phyloP scores from a whole-genome alignment of 2,797 vertebrate genomes.

The Arremon aurantiirostris region DNA sequence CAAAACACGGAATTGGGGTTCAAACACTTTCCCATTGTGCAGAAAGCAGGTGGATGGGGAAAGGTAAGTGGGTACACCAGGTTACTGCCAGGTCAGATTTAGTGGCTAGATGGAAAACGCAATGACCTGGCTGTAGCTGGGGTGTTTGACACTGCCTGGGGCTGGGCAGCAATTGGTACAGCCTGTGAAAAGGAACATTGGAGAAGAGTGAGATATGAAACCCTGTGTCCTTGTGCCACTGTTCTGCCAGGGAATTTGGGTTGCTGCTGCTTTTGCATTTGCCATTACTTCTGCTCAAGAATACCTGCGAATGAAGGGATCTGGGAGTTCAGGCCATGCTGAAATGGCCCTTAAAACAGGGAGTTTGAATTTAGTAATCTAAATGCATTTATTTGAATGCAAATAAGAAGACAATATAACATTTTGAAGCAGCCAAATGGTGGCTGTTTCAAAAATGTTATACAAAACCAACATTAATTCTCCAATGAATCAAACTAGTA shows the following conservation, averaged over 20 bases:
- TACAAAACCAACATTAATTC: background rate
- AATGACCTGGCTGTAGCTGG: background rate
- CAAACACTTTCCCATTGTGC: rapidly evolving
- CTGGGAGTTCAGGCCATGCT: background rate
- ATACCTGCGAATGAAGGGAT: background rate
- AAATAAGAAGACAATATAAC: background rate
- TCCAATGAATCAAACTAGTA: background rate
- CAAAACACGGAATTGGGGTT: background rate
- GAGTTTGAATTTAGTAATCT: background rate
- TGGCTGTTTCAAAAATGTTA: background rate
- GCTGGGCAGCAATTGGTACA: background rate
- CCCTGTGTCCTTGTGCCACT: rapidly evolving
- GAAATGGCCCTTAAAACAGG: background rate
- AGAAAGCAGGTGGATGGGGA: background rate
- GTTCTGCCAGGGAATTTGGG: background rate
- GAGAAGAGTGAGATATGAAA: background rate
- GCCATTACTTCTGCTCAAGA: background rate
- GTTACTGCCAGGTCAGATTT: background rate
- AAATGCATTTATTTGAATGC: background rate
- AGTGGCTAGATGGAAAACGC: rapidly evolving
- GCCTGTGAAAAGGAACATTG: background rate
- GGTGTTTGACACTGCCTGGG: background rate
- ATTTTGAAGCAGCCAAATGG: no score
- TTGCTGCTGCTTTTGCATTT: background rate
- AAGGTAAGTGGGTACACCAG: background rate